Conservation (phyloP, 2,797 vertebrate species). For the Crocidura indochinensis region DNA sequence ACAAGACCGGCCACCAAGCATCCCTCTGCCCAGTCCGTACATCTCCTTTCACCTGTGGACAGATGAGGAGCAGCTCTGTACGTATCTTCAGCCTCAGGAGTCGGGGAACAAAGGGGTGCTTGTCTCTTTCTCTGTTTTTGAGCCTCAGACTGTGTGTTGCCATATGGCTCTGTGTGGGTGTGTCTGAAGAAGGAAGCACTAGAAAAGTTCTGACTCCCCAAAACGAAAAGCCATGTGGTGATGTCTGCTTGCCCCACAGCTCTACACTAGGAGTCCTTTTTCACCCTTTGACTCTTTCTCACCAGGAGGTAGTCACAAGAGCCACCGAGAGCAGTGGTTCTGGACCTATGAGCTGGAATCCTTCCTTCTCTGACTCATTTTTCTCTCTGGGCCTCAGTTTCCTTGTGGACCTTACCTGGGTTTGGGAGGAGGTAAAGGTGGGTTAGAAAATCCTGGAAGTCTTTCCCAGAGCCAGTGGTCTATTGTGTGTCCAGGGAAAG, state of each 20-base stretch:
- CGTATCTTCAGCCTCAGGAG: conserved; percentile 82
- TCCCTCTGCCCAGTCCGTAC: conserved; percentile 94
- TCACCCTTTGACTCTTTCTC: background rate
- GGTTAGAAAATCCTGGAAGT: background rate
- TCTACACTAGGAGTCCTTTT: background rate
- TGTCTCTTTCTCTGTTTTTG: background rate
- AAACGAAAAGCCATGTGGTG: background rate
- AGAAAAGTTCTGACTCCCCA: background rate
- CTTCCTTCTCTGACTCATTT: background rate
- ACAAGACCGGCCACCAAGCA: conserved; percentile 84
- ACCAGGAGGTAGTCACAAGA: background rate
- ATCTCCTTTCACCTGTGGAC: conserved; percentile 97
- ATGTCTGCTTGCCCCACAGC: too few species aligned
- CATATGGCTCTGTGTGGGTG: too few species aligned
- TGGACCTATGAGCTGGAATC: background rate
- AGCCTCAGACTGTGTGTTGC: background rate
- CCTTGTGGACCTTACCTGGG: background rate
- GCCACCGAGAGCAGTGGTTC: too few species aligned
- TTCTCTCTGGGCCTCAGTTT: background rate
- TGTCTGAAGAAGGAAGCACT: background rate
- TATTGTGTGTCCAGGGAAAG: background rate
- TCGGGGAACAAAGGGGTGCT: background rate
- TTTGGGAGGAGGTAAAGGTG: background rate
- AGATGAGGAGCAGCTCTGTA: conserved; percentile 96
- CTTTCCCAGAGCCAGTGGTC: background rate